phyloP scores from a whole-genome alignment of 2,113 vertebrate genomes.

The Neodon shergylaensis region DNA sequence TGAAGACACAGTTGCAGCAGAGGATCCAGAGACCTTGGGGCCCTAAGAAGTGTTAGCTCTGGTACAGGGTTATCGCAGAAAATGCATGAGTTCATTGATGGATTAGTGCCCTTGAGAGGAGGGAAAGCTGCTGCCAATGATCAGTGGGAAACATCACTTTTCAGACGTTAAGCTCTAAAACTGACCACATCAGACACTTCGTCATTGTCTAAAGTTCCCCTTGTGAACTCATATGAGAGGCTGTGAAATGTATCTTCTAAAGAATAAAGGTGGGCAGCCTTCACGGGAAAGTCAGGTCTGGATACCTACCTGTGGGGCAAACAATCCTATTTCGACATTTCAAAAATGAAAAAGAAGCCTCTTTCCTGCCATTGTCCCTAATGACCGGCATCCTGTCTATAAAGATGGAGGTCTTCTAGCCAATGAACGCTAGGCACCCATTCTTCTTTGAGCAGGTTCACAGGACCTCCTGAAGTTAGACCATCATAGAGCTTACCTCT shows the following conservation, averaged over 20 bases:
- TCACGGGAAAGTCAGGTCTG: background rate
- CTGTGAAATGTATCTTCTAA: background rate
- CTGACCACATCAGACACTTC: background rate
- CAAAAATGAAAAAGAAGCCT: background rate
- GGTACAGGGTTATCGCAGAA: background rate
- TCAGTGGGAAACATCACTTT: constrained; percentile 16
- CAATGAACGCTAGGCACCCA: background rate
- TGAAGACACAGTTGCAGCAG: background rate
- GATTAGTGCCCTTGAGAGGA: background rate
- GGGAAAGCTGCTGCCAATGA: background rate
- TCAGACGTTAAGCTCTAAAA: background rate
- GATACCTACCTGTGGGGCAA: background rate
- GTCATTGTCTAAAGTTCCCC: background rate
- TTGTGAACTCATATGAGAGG: background rate
- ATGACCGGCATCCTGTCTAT: background rate
- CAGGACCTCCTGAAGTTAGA: background rate
- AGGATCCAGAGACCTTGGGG: background rate
- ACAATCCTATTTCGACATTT: constrained; percentile 36
- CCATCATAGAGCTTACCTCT: background rate
- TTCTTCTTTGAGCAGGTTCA: background rate
- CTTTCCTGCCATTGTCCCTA: background rate
- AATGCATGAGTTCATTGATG: background rate
- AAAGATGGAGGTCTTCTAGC: background rate
- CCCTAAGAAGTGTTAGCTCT: background rate
- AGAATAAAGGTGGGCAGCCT: background rate